Base-by-base conservation (phyloP, 2,113 vertebrate genomes). In the Daubentonia madagascariensis region DNA sequence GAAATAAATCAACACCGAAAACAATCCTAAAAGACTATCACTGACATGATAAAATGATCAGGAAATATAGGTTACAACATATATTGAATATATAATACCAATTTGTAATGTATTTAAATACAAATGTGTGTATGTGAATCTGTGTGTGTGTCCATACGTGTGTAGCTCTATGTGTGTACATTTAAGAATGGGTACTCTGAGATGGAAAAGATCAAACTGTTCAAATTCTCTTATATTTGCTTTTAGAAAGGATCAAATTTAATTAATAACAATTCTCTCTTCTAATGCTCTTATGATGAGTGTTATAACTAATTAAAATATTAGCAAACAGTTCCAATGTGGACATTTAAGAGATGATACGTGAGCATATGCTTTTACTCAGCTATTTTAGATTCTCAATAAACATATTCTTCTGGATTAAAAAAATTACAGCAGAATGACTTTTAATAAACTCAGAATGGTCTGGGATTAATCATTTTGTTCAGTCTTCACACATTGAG, bases 381-480 rank as follows among this genome's bases (percentile, higher is more conserved):
- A 91, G 81, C 35, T 94, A 95, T 93, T 95, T 91, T 93, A 61
- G 43, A 68, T 81, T 95, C 22, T 93, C 54, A 81, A 37, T 96
- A 95, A 97, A 97, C 32, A 70, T 18, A 78, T 87, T 90, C 12
- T 93, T 91, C 30, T 91, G 54, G 86, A 90, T 98, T 95, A 50
- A 94, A 97, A 85, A 84, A 78, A 92, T 85, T 78, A 65, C 2
- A 79, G 30, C 45, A 86, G 40, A 96, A 96, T 96, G 54, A 30
- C 23, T 94, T 98, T 96, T 91, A 92, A 92, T 91, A 95, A 91
- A 70, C 43, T 95, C 88, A 84, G 30, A 91, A 93, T 93, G 43
- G 76, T 94, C 92, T 97, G 76, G 86, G 67, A 97, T 96, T 96
- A 96, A 97, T 97, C 84, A 91, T 78, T 96, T 92, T 86, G 10